phyloP scores from a whole-genome alignment of 2,113 vertebrate genomes.

The Gobio gobio region DNA sequence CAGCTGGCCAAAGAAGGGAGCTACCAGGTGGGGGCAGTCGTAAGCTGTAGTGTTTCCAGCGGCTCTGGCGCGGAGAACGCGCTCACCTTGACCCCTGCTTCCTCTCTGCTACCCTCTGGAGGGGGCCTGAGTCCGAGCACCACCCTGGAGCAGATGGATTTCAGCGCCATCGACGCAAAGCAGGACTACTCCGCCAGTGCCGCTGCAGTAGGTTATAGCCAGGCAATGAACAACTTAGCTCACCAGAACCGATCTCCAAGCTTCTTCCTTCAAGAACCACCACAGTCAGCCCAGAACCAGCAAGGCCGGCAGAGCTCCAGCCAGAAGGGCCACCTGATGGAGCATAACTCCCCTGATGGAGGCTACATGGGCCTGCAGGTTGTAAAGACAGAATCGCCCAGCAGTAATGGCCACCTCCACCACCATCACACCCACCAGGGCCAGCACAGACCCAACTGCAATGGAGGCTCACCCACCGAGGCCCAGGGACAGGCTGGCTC shows the following conservation, averaged over 20 bases:
- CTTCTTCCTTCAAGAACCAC: slow-evolving; percentile 96
- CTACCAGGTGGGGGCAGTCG: slow-evolving; percentile 77
- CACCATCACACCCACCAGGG: slow-evolving; percentile 77
- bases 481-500: slow-evolving; percentile 82
- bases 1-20: slow-evolving; percentile 91
- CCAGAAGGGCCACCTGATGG: slow-evolving; percentile 79
- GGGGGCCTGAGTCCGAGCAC: slow-evolving; percentile 97
- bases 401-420: slow-evolving; percentile 71
- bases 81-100: slow-evolving; percentile 84
- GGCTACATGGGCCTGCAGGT: slow-evolving; percentile 78
- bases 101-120: slow-evolving; percentile 91
- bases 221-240: slow-evolving; percentile 87
- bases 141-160: slow-evolving; percentile 99
- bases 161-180: slow-evolving; percentile 97
- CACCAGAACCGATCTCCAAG: slow-evolving; percentile 95
- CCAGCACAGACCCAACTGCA: slow-evolving; percentile 89
- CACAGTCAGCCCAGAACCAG: slow-evolving; percentile 78
- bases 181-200: slow-evolving; percentile 86
- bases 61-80: slow-evolving; percentile 78
- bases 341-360: slow-evolving; percentile 78
- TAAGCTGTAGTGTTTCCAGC: slow-evolving; percentile 80
- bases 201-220: slow-evolving; percentile 79
- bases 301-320: slow-evolving; percentile 69
- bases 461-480: slow-evolving; percentile 83
- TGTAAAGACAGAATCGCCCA: slow-evolving; percentile 90